Evolutionary conservation across 2,113 vertebrate genomes (phyloP).

Genomic region (Takifugu bimaculatus): DNA sequence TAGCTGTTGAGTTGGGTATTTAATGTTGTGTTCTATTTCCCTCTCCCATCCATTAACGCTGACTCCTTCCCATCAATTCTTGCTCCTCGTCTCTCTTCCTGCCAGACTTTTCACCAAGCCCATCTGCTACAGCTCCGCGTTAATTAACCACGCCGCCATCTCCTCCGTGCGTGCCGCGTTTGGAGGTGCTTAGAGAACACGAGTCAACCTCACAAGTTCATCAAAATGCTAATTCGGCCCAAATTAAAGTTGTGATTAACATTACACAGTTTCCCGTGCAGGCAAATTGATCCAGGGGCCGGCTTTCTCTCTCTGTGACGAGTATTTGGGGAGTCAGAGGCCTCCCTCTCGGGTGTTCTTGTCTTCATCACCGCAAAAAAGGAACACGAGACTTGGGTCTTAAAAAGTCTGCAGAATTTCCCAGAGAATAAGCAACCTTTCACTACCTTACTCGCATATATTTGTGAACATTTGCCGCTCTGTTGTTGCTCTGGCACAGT

Average conservation of each 20-base stretch:
- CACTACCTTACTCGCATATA: constrained; percentile 18
- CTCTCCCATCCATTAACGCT: constrained; percentile 34
- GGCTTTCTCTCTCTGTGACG: constrained; percentile 39
- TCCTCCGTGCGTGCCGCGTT: constrained; percentile 87
- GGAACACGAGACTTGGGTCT: constrained; percentile 22
- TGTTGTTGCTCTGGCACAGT: constrained; percentile 55
- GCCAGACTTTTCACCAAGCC: constrained; percentile 85
- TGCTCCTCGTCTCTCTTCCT: constrained; percentile 62
- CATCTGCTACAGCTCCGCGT: constrained; percentile 91
- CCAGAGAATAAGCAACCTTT: neutral
- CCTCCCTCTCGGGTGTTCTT: constrained; percentile 41
- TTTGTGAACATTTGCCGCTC: constrained; percentile 42
- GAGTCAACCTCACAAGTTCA: constrained; percentile 93
- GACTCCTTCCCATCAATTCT: constrained; percentile 42
- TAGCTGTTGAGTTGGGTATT: constrained; percentile 2
- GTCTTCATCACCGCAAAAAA: constrained; percentile 36
- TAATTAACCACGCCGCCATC: constrained; percentile 98
- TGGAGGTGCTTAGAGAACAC: constrained; percentile 89
- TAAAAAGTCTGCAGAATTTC: neutral
- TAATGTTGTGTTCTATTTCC: constrained; percentile 33
- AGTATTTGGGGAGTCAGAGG: constrained; percentile 47
- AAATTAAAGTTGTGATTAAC: constrained; percentile 99
- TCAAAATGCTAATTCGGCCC: constrained; percentile 99
- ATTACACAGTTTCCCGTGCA: constrained; percentile 96
- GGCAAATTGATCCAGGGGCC: constrained; percentile 89